Evolutionary conservation across 2,888 invertebrate species (phyloP).

Genomic region (Ochropacha duplaris): DNA sequence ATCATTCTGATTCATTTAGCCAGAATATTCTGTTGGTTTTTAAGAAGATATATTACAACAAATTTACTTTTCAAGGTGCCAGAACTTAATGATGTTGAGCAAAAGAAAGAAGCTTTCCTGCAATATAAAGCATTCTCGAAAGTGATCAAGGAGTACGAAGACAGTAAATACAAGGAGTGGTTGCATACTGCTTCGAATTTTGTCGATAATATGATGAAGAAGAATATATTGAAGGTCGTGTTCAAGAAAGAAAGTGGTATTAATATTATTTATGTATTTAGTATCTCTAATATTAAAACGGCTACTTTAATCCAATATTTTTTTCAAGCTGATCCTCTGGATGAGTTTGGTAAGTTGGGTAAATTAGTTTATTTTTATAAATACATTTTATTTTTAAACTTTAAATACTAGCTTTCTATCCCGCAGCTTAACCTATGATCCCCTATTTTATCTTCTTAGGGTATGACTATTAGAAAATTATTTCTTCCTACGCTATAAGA

Average conservation of each 20-base stretch:
- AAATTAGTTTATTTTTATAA: no score
- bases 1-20: not conserved
- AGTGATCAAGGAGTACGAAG: constrained; percentile 89
- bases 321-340: constrained; percentile 22
- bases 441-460: no score
- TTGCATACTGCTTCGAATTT: constrained; percentile 83
- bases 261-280: not conserved
- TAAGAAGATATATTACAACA: not conserved
- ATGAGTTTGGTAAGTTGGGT: constrained; percentile 41
- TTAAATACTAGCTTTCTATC: no score
- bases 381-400: no score
- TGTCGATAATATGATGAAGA: constrained; percentile 87
- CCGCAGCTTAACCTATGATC: no score
- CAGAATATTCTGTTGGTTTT: not conserved
- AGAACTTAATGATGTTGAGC: constrained; percentile 87
- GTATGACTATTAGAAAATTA: no score
- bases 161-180: constrained; percentile 88
- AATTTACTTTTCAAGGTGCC: constrained; percentile 59
- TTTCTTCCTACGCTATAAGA: no score
- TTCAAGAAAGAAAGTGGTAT: constrained; percentile 65
- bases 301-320: not conserved
- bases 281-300: not conserved
- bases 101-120: constrained; percentile 89
- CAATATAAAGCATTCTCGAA: constrained; percentile 90
- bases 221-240: constrained; percentile 85